Conservation (phyloP, 2,888 invertebrate species). For the Ormyrus pomaceus region DNA sequence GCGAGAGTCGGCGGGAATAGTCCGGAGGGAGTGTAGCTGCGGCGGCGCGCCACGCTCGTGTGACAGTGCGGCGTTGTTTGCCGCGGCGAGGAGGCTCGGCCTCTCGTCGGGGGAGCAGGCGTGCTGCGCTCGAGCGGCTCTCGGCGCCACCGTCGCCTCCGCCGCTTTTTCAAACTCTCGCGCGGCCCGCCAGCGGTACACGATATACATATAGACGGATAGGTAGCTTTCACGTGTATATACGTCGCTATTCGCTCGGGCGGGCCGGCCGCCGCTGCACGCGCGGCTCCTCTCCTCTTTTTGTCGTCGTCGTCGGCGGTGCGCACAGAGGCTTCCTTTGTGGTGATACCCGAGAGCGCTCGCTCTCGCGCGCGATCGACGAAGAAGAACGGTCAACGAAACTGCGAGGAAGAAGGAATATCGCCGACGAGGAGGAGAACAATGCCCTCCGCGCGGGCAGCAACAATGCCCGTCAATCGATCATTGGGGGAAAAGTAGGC, state of each 20-base stretch:
- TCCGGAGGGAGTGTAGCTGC: slow-evolving; percentile 6
- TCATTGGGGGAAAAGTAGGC: slow-evolving; percentile 17
- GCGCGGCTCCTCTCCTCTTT: not conserved
- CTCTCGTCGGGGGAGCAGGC: not conserved
- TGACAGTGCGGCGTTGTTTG: slow-evolving; percentile 41
- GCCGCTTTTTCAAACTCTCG: slow-evolving; percentile 40
- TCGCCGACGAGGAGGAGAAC: not conserved
- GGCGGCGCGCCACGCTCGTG: slow-evolving; percentile 35
- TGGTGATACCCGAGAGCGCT: slow-evolving; percentile 28
- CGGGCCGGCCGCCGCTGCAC: not conserved
- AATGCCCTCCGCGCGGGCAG: not conserved
- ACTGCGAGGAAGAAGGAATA: not conserved
- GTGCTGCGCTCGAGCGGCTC: not conserved
- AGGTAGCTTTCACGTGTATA: too few species aligned
- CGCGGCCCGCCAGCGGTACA: not conserved
- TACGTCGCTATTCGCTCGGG: too few species aligned
- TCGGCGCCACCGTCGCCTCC: slow-evolving; percentile 45
- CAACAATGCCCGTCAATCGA: not conserved
- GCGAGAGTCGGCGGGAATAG: too few species aligned
- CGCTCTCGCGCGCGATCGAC: slow-evolving; percentile 28
- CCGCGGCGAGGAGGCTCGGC: not conserved
- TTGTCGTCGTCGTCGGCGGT: not conserved
- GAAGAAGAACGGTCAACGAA: slow-evolving; percentile 44
- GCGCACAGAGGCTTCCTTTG: slow-evolving; percentile 24
- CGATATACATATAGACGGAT: too few species aligned